Evolutionary conservation across 1,140 invertebrate genomes (phyloP), one percentile per base, ranked within the genome.

Genomic region (Oryzaephilus surinamensis): DNA sequence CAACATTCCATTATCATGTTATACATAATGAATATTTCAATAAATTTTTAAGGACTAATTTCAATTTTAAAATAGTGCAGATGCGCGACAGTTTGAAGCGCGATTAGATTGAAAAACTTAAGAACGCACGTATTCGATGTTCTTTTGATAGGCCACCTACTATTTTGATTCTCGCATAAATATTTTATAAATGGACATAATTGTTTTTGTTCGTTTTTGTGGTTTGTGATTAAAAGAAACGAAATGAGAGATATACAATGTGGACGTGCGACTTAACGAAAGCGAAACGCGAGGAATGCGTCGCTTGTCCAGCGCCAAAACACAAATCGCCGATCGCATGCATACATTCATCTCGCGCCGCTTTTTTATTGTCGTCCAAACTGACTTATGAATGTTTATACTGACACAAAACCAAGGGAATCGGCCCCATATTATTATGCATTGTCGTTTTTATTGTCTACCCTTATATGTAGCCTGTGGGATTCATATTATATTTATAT

Each of bases 221-320:
- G 6, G 11, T 24, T n/a, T 24, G 23, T 8, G 19, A 20, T 4
- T 20, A 20, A 20, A 20, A 20, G 8, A 20, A 20, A 38, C 7
- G 36, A 29, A 27, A 29, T 20, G 36, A 18, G 19, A 21, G 14
- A 17, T 4, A 28, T 26, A 40, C 39, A 40, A 45, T 36, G 43
- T 17, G 11, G 38, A 23, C 15, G 15, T 16, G 41, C 38, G 34
- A 39, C 34, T 27, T 42, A 31, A 35, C 34, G 44, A 42, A 32
- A 12, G 17, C 26, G 38, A 35, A 35, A 46, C 32, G 46, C 41
- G 46, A 19, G 33, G 46, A 48, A 48, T 48, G 46, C 46, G 50
- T 58, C 51, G 54, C 54, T 52, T 41, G 40, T 24, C 36, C 52
- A 58, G 55, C 55, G 55, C 55, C 52, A 58, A 58, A 58, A 56